These are phyloP conservation scores for Thaumetopoea pityocampa DNA, from an alignment of 1,140 invertebrate genomes.

Conservation along the genomic window DNA sequence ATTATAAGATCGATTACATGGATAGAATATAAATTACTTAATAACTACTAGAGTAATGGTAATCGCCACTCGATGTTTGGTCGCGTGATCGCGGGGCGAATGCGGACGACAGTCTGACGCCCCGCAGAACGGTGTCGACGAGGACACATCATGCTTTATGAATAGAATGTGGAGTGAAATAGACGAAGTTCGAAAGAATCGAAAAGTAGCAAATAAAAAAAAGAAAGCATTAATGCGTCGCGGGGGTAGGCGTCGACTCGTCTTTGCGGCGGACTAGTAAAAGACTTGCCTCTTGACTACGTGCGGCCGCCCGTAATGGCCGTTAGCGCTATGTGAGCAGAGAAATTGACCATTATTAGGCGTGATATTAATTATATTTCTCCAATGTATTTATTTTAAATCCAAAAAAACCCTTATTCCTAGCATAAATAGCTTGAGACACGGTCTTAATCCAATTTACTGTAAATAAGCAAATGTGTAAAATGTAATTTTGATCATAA, in stretches of 20 bases:
- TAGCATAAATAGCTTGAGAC: conserved; percentile 3
- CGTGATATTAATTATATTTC: conserved; percentile 2
- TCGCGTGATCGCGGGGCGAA: conserved; percentile 31
- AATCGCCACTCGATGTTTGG: conserved; percentile 20
- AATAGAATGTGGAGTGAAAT: conserved; percentile 30
- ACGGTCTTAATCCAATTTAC: conserved; percentile 2
- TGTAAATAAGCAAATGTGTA: no score
- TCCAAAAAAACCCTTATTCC: not conserved
- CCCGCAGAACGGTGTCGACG: conserved; percentile 32
- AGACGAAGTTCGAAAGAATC: conserved; percentile 35
- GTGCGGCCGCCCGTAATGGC: conserved; percentile 74
- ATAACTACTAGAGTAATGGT: conserved; percentile 17
- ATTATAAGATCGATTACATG: conserved; percentile 30
- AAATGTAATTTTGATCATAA: no score
- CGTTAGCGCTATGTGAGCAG: conserved; percentile 71
- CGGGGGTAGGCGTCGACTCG: conserved; percentile 67
- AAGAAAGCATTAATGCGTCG: conserved; percentile 76
- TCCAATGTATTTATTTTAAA: conserved; percentile 4
- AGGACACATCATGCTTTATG: conserved; percentile 30
- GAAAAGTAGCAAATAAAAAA: conserved; percentile 63
- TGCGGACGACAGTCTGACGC: conserved; percentile 18
- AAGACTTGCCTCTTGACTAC: conserved; percentile 77
- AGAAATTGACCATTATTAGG: conserved; percentile 61
- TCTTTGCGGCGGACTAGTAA: conserved; percentile 71
- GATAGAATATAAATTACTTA: conserved; percentile 28